phyloP scores from a whole-genome alignment of 2,797 vertebrate genomes.

The Pseudochromis fuscus region DNA sequence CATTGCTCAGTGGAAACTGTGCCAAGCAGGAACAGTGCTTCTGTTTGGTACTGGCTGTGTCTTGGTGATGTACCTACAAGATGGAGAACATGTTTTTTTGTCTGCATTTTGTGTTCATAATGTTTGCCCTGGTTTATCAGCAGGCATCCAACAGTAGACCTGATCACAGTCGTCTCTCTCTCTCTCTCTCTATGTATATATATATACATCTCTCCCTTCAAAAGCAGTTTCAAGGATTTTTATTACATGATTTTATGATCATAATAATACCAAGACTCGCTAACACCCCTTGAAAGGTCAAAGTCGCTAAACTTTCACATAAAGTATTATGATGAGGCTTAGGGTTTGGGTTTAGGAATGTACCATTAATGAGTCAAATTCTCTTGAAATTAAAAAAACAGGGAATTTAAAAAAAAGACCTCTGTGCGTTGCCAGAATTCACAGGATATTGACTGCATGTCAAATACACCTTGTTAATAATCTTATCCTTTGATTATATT shows the following conservation, averaged over 20 bases:
- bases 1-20: slow-evolving; percentile 64
- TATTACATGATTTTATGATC: slow-evolving; percentile 4
- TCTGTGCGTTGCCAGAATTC: too few relatives aligned
- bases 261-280: slow-evolving; percentile 8
- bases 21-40: slow-evolving; percentile 54
- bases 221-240: slow-evolving; percentile 7
- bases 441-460: too few relatives aligned
- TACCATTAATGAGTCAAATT: neutral
- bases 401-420: too few relatives aligned
- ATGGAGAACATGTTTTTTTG: slow-evolving; percentile 21
- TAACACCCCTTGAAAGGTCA: slow-evolving; percentile 2
- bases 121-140: slow-evolving; percentile 25
- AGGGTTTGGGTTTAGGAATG: neutral
- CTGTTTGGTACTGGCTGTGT: slow-evolving; percentile 50
- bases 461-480: too few relatives aligned
- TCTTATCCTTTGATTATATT: neutral
- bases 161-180: slow-evolving; percentile 13
- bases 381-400: slow-evolving; percentile 6
- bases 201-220: neutral
- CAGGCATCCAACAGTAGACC: neutral
- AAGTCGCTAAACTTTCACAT: slow-evolving; percentile 18
- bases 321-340: slow-evolving; percentile 9
- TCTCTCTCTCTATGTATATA: too few relatives aligned
- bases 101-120: slow-evolving; percentile 19
- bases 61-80: slow-evolving; percentile 36